Evolutionary conservation across 2,797 vertebrate species (phyloP).

Genomic region (Atherinosoma microstoma): DNA sequence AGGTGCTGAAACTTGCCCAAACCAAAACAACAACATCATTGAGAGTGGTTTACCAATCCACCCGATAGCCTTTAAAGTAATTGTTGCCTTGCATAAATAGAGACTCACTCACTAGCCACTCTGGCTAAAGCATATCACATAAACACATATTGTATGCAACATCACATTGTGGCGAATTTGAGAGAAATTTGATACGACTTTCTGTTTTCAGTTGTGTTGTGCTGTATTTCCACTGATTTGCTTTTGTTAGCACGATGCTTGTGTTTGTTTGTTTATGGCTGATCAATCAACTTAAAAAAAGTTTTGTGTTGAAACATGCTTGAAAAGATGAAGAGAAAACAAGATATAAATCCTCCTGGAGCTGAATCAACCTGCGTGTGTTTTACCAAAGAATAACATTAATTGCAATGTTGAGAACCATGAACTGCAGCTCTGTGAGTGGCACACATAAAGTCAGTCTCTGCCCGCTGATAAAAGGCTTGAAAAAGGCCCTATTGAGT

Average conservation of each 20-base stretch:
- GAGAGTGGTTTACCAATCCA: slow-evolving; percentile 60
- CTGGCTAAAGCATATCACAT: slow-evolving; percentile 32
- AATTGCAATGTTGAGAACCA: slow-evolving; percentile 57
- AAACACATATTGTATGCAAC: slow-evolving; percentile 40
- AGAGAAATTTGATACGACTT: slow-evolving; percentile 30
- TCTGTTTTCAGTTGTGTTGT: slow-evolving; percentile 5
- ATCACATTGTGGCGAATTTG: slow-evolving; percentile 28
- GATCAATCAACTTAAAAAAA: slow-evolving; percentile 13
- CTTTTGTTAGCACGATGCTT: slow-evolving; percentile 19
- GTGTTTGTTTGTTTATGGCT: slow-evolving; percentile 19
- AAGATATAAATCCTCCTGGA: slow-evolving; percentile 48
- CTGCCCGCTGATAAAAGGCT: slow-evolving; percentile 70
- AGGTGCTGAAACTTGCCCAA: slow-evolving; percentile 68
- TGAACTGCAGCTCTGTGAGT: slow-evolving; percentile 55
- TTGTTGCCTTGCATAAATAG: slow-evolving; percentile 61
- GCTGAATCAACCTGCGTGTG: slow-evolving; percentile 36
- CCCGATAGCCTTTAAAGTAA: slow-evolving; percentile 68
- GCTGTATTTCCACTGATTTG: slow-evolving; percentile 13
- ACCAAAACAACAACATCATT: slow-evolving; percentile 77
- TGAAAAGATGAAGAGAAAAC: slow-evolving; percentile 18
- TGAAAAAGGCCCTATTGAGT: slow-evolving; percentile 82
- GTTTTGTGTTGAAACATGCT: slow-evolving; percentile 6
- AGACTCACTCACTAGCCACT: slow-evolving; percentile 52
- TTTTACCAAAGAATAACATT: slow-evolving; percentile 58
- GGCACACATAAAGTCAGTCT: slow-evolving; percentile 74